Percentiles rank a stretch among this genome's conserved stretches.
Conservation (phyloP, 1,140 invertebrate species). For the Nylanderia fulva region DNA sequence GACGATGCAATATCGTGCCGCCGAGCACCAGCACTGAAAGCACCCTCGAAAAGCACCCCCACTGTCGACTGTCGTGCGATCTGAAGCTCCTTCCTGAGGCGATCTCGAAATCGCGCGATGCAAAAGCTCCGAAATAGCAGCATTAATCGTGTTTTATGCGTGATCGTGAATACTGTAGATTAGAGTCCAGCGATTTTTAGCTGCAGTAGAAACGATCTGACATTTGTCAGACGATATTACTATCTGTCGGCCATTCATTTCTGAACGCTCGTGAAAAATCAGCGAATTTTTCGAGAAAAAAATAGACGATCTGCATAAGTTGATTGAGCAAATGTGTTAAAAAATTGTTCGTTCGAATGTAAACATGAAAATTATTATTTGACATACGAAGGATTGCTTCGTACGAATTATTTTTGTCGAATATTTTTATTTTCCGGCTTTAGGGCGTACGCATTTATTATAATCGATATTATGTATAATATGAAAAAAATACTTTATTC, state of each 20-base stretch:
- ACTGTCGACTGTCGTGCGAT: constrained; percentile 76
- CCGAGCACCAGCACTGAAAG: constrained; percentile 83
- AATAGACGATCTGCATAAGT: background rate
- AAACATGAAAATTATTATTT: constrained; percentile 27
- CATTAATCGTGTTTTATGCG: constrained; percentile 6
- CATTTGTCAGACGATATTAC: background rate
- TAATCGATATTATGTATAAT: background rate
- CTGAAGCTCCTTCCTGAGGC: constrained; percentile 68
- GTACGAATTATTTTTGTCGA: constrained; percentile 1
- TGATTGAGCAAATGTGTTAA: background rate
- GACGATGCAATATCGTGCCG: constrained; percentile 77
- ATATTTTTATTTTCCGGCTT: background rate
- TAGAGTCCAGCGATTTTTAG: background rate
- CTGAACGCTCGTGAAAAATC: background rate
- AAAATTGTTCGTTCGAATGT: background rate
- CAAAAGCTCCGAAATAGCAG: constrained; percentile 7
- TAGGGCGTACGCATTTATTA: background rate
- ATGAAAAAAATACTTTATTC: background rate
- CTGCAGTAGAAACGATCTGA: background rate
- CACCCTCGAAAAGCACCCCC: constrained; percentile 80
- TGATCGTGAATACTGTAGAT: background rate
- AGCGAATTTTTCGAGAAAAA: background rate
- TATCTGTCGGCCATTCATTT: background rate
- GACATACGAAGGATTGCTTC: background rate
- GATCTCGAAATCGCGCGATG: constrained; percentile 55